phyloP scores from a whole-genome alignment of 2,797 vertebrate genomes.

The Neoniphon sammara region DNA sequence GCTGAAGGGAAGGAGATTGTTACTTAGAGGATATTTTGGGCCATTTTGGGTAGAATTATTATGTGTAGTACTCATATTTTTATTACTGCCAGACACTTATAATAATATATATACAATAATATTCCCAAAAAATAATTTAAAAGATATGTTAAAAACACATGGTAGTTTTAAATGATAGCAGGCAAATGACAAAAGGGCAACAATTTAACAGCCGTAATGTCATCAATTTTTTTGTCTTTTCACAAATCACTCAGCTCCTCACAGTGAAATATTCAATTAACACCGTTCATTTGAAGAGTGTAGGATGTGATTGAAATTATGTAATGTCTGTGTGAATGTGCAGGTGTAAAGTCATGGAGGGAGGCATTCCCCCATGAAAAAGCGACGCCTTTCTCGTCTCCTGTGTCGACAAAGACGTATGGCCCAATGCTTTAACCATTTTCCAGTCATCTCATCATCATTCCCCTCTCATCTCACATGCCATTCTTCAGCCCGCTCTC shows the following conservation, averaged over 20 bases:
- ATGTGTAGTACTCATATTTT: background rate
- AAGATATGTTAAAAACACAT: too few species aligned
- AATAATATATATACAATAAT: too few species aligned
- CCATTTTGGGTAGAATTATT: background rate
- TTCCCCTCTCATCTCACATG: background rate
- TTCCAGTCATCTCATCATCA: slow-evolving; percentile 5
- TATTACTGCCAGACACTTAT: background rate
- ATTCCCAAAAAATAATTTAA: too few species aligned
- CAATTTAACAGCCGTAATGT: too few species aligned
- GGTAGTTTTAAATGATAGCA: too few species aligned
- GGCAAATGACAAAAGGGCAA: too few species aligned
- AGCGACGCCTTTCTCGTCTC: background rate
- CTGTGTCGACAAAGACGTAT: background rate
- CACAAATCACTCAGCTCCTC: background rate
- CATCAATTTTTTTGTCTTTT: too few species aligned
- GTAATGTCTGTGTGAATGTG: too few species aligned
- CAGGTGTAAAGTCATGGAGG: too few species aligned
- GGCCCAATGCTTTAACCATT: background rate
- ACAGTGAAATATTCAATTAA: background rate
- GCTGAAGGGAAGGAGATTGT: slow-evolving; percentile 33
- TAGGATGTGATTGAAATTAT: too few species aligned
- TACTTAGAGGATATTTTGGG: slow-evolving; percentile 35
- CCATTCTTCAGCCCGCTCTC: background rate
- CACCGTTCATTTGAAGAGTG: background rate
- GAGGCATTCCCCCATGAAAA: background rate